A percentile compares a stretch with the other conserved stretches of the same genome.
phyloP scores from a whole-genome alignment of 1,140 invertebrate genomes.

The Papilio polyxenes region DNA sequence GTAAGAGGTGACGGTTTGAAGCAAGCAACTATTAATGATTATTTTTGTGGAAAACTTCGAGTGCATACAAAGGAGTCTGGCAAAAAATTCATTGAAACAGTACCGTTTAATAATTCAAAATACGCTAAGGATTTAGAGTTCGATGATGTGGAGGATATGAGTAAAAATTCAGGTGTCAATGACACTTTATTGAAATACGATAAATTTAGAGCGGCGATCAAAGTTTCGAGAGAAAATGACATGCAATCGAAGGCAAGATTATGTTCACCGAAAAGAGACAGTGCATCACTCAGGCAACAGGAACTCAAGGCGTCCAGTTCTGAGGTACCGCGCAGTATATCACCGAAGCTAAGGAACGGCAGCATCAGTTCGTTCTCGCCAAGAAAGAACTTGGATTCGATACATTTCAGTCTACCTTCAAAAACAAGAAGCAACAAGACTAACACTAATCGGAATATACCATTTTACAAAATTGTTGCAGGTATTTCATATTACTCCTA shows the following conservation, averaged over 20 bases:
- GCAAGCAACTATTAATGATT: conserved; percentile 60
- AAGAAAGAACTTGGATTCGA: conserved; percentile 55
- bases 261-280: conserved; percentile 41
- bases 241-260: conserved; percentile 44
- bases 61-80: conserved; percentile 44
- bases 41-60: conserved; percentile 54
- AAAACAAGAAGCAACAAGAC: conserved; percentile 61
- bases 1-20: conserved; percentile 49
- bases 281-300: conserved; percentile 46
- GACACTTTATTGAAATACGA: conserved; percentile 54
- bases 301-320: conserved; percentile 53
- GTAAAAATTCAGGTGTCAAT: conserved; percentile 58
- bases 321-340: conserved; percentile 48
- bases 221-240: conserved; percentile 53
- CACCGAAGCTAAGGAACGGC: conserved; percentile 51
- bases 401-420: conserved; percentile 56
- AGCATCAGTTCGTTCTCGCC: conserved; percentile 57
- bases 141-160: conserved; percentile 62
- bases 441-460: conserved; percentile 51
- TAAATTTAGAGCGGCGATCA: conserved; percentile 44
- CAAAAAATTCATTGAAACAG: conserved; percentile 38
- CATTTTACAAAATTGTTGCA: conserved; percentile 71
- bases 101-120: conserved; percentile 41
- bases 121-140: conserved; percentile 44
- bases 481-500: conserved; percentile 48